These are phyloP conservation scores for Papilio machaon DNA, from an alignment of 1,140 invertebrate genomes.

Conservation along the genomic window DNA sequence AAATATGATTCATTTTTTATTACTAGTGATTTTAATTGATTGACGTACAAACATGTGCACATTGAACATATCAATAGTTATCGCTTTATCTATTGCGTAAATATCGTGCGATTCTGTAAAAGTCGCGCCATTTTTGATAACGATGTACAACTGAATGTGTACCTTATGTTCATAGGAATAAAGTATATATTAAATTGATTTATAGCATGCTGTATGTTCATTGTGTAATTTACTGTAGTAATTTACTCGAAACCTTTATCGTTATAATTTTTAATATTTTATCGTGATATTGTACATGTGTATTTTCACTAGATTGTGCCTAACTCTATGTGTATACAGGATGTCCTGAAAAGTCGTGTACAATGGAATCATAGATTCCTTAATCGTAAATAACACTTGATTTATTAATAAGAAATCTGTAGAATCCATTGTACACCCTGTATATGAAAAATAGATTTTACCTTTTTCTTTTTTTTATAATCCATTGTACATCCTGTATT, in stretches of 20 bases:
- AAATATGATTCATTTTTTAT: not conserved
- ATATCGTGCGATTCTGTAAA: not conserved
- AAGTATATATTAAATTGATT: not conserved
- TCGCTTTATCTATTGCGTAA: constrained; percentile 10
- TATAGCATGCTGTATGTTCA: not conserved
- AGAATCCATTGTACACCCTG: too few relatives aligned
- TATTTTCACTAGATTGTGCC: not conserved
- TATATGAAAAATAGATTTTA: too few relatives aligned
- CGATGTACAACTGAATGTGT: not conserved
- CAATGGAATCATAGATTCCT: too few relatives aligned
- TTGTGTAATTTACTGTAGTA: not conserved
- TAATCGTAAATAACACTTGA: too few relatives aligned
- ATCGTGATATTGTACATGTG: constrained; percentile 1
- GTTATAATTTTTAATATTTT: constrained; percentile 8
- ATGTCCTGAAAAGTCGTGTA: too few relatives aligned
- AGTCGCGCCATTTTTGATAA: constrained; percentile 27
- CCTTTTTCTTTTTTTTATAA: too few relatives aligned
- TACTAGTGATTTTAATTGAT: not conserved
- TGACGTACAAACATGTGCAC: constrained; percentile 25
- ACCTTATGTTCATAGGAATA: not conserved
- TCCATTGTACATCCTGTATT: too few relatives aligned
- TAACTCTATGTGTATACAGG: too few relatives aligned
- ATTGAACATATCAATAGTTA: not conserved
- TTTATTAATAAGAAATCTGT: too few relatives aligned
- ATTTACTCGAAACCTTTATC: not conserved